Base-by-base conservation (phyloP, 2,797 vertebrate species). In the Tapera naevia region DNA sequence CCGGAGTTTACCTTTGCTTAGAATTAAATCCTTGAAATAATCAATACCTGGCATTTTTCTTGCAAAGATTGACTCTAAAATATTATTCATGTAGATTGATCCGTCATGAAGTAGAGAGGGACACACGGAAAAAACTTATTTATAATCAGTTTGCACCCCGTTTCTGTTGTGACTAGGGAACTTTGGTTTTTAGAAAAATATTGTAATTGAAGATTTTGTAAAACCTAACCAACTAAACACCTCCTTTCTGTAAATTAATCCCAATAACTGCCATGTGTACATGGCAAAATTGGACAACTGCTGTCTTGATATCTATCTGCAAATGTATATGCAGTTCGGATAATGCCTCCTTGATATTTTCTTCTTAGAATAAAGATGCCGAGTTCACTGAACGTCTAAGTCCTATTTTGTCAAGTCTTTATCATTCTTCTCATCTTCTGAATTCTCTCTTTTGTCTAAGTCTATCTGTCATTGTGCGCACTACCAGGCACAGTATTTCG, bases 401-500 rank as follows among this genome's bases (percentile, higher is more conserved):
- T 64, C 15, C 8, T 58, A 8, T 64, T 88, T 56, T 70, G 5
- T 74, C 43, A 83, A 66, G 75, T 67, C 6, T 13, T 73, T 51
- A 39, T 54, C 21, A 22, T 27, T 75, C 48, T 67, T 32, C 60
- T 51, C 11, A 48, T 43, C 24, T 85, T 62, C 28, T 41, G n/a
- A 17, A 8, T 58, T 39, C 39, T 62, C 51, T 56, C 18, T 14
- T 78, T 41, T 60, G 24, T 46, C 41, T 37, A 32, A 1, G 39
- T 43, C 54, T 58, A 4, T 33, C 61, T 32, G 3, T 41, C 57
- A 13, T 17, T 23, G 28, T 11, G 17, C 45, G 41, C 0, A 0
- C 39, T 69, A 22, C 45, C 35, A 53, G 64, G 75, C 72, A 46
- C 9, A 7, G 51, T 33, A 16, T 80, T 86, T 39, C 2, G 0